Conservation (phyloP, 2,888 invertebrate genomes). For the Agonopterix subpropinquella region DNA sequence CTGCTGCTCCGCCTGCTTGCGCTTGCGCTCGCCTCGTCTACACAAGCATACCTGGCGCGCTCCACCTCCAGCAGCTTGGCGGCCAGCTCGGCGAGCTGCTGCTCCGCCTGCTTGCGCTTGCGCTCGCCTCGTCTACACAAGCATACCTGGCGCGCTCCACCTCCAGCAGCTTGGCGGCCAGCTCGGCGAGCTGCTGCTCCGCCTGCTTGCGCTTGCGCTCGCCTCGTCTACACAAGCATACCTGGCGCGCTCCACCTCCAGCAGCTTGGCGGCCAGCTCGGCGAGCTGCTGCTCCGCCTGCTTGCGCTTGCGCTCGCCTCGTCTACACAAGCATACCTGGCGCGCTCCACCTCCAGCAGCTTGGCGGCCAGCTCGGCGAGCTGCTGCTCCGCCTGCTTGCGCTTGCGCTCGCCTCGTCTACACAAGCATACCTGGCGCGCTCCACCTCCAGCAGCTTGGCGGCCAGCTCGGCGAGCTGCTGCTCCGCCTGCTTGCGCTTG, state of each 20-base stretch:
- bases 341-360: conserved; percentile 69
- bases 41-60: conserved; percentile 52
- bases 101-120: conserved; percentile 95
- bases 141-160: conserved; percentile 63
- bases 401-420: conserved; percentile 93
- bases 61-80: conserved; percentile 70
- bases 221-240: conserved; percentile 71
- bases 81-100: conserved; percentile 85
- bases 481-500: conserved; percentile 95
- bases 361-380: conserved; percentile 81
- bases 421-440: conserved; percentile 52
- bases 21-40: conserved; percentile 93
- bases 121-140: conserved; percentile 93
- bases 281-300: conserved; percentile 93
- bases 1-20: conserved; percentile 96
- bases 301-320: conserved; percentile 95
- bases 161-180: conserved; percentile 70
- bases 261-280: conserved; percentile 77
- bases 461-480: conserved; percentile 85
- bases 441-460: conserved; percentile 70
- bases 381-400: conserved; percentile 96
- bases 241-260: conserved; percentile 70
- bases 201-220: conserved; percentile 97
- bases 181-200: conserved; percentile 90
- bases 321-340: conserved; percentile 45